Evolutionary conservation across 2,888 invertebrate species (phyloP), one percentile per base, ranked within the genome.

Genomic region (Morpho deidamia): DNA sequence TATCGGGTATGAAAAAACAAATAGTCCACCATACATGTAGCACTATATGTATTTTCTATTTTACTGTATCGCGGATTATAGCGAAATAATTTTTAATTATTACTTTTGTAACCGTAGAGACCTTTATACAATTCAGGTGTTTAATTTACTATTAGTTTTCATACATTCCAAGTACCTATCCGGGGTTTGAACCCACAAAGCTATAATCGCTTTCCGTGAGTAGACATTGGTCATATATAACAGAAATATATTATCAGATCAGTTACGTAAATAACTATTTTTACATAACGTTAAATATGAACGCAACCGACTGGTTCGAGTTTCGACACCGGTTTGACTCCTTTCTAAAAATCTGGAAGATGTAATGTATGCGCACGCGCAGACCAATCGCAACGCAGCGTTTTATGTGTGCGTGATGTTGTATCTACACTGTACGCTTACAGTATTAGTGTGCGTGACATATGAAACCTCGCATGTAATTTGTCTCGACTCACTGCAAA

Each of bases 291-390:
- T 46, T 61, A 59, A 57, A 62, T 63, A 62, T 55, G 49, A 66
- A 72, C 67, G 70, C 70, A 71, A 76, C 71, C 34, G 69, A 74
- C 77, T 62, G 52, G 65, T 65, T 61, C 49, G 7, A 50, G 56
- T 83, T 83, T 78, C 83, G 74, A 78, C 73, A 74, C 72, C 64
- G 68, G 69, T 69, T 67, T 51, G 67, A 68, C 78, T 72, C 87
- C 88, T 89, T 89, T 88, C 88, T 88, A 89, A 86, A 86, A 87
- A 86, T 86, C 78, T 39, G n/a, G 57, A 65, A 66, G 76, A 75
- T 69, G 65, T 74, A 72, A 70, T 72, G 71, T 74, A 74, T 82
- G 79, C 80, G 78, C 74, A 58, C 44, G 77, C 82, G 81, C 51
- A 55, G 38, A 35, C 82, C 79, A 80, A 82, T 78, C 71, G 65